Percentiles rank a stretch among this genome's conserved stretches.
Conservation (phyloP, 2,888 invertebrate species). For the Ellobium chinense region DNA sequence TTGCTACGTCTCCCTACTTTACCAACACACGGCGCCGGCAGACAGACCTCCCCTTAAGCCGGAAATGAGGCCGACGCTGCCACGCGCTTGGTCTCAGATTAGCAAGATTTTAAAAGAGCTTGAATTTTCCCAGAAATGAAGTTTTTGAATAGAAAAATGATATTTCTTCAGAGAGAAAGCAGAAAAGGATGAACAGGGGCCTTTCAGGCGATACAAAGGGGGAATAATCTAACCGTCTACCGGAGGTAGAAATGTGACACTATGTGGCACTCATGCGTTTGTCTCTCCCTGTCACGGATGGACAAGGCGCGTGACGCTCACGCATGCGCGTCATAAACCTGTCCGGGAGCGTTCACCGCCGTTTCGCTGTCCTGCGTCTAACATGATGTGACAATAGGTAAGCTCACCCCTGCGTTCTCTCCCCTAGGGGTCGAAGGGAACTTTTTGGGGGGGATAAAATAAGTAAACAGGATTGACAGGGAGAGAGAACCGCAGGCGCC, state of each 20-base stretch:
- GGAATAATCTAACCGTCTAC: not conserved
- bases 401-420: not conserved
- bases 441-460: not conserved
- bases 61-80: not conserved
- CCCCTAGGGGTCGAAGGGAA: not conserved
- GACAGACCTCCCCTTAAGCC: not conserved
- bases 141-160: conserved; percentile 13
- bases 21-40: not conserved
- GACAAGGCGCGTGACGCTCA: not conserved
- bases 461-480: conserved; percentile 8
- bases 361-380: not conserved
- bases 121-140: too few species aligned
- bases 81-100: not conserved
- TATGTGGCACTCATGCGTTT: not conserved
- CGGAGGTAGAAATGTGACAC: not conserved
- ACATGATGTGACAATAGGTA: conserved; percentile 13
- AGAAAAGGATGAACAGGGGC: not conserved
- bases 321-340: not conserved
- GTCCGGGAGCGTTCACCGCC: not conserved
- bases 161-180: not conserved
- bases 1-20: not conserved
- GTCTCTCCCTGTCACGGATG: not conserved
- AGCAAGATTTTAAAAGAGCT: not conserved
- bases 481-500: too few species aligned
- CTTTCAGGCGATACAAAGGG: not conserved